These are phyloP conservation scores for Drosophila mulleri DNA, from an alignment of 2,888 invertebrate genomes.

Conservation along the genomic window DNA sequence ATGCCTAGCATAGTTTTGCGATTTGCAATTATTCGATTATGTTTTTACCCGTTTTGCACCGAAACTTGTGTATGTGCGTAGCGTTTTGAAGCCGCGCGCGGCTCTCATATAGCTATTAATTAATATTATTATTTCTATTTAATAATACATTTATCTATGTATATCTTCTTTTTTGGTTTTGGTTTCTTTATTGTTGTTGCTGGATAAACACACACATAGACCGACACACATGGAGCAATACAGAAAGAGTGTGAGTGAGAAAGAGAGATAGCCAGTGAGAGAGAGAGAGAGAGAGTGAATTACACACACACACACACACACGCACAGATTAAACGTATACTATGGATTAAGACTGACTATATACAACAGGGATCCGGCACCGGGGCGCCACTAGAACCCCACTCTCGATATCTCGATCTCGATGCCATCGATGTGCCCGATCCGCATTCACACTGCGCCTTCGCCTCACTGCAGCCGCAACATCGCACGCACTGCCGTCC, in stretches of 20 bases:
- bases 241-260: conserved; percentile 7
- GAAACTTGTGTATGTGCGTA: conserved; percentile 78
- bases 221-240: conserved; percentile 20
- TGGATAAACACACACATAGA: conserved; percentile 35
- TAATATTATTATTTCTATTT: conserved; percentile 11
- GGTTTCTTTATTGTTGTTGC: conserved; percentile 15
- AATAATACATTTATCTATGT: not conserved
- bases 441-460: conserved; percentile 37
- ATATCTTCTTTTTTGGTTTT: not conserved
- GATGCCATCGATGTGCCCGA: conserved; percentile 46
- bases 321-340: conserved; percentile 21
- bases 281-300: not conserved
- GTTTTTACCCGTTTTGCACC: conserved; percentile 80
- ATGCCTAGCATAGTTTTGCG: conserved; percentile 61
- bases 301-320: conserved; percentile 10
- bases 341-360: conserved; percentile 50
- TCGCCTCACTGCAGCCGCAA: conserved; percentile 6
- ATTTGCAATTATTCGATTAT: conserved; percentile 63
- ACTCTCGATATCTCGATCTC: conserved; percentile 43
- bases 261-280: not conserved
- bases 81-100: conserved; percentile 13
- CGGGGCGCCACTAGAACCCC: conserved; percentile 51
- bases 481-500: conserved; percentile 2
- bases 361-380: conserved; percentile 47
- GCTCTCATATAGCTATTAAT: conserved; percentile 12